Conservation (phyloP, 2,797 vertebrate species). For the Eulemur albifrons region DNA sequence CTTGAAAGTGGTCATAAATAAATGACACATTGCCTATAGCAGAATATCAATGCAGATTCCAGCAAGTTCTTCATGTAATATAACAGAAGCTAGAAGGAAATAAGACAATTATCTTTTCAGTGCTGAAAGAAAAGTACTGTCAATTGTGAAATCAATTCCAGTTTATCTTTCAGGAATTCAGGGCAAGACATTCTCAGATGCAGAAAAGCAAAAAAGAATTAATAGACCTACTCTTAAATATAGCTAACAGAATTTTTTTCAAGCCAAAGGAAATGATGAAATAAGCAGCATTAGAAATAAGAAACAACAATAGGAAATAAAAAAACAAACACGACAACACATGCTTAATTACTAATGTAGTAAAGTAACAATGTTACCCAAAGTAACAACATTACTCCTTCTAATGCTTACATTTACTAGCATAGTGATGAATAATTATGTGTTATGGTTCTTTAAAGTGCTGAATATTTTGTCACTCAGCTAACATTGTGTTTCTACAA, state of each 20-base stretch:
- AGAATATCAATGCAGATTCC: not conserved
- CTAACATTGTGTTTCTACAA: not conserved
- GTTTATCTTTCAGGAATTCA: not conserved
- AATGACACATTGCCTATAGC: not conserved
- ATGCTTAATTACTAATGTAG: not conserved
- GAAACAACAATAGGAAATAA: not conserved
- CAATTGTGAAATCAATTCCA: not conserved
- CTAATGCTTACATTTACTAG: not conserved
- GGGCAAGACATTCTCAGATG: not conserved
- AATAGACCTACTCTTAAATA: not conserved
- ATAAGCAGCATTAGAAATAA: not conserved
- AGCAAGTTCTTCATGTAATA: not conserved
- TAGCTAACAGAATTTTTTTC: not conserved
- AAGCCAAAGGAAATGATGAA: not conserved
- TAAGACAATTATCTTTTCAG: not conserved
- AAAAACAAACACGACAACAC: not conserved
- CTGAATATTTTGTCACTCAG: not conserved
- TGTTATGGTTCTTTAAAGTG: not conserved
- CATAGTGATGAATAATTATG: not conserved
- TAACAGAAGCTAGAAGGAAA: not conserved
- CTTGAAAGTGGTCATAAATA: not conserved
- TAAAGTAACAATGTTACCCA: not conserved
- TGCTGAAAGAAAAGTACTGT: not conserved
- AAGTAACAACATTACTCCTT: not conserved
- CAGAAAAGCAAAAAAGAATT: not conserved